Evolutionary conservation across 2,888 invertebrate species (phyloP).

Genomic region (Amphipoea lucens): DNA sequence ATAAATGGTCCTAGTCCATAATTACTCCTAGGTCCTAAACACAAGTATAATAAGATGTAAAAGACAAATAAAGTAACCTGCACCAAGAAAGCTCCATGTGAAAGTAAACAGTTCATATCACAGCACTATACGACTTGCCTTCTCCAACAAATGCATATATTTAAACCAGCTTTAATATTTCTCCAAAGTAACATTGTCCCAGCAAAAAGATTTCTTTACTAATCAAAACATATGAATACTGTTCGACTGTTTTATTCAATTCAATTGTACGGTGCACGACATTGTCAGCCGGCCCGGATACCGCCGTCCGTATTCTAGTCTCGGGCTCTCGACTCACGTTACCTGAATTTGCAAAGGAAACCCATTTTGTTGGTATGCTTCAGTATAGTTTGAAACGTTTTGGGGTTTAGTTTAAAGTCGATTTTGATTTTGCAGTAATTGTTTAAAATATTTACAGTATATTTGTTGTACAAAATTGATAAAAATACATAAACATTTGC

Average conservation of each 20-base stretch:
- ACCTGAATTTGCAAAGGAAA: constrained; percentile 51
- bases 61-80: neutral
- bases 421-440: constrained; percentile 17
- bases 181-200: constrained; percentile 55
- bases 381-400: constrained; percentile 20
- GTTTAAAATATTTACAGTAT: neutral
- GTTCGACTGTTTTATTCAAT: constrained; percentile 75
- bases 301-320: constrained; percentile 66
- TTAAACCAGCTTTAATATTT: constrained; percentile 54
- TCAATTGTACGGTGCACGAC: constrained; percentile 70
- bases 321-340: constrained; percentile 47
- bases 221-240: constrained; percentile 71
- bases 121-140: constrained; percentile 33
- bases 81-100: constrained; percentile 1
- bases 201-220: constrained; percentile 64
- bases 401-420: constrained; percentile 20
- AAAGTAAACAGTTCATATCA: constrained; percentile 42
- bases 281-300: constrained; percentile 67
- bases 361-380: constrained; percentile 40
- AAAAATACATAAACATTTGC: constrained; percentile 7
- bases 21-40: neutral
- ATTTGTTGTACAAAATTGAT: neutral
- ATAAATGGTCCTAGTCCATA: too few species aligned
- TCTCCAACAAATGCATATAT: constrained; percentile 46
- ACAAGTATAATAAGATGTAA: neutral